Evolutionary conservation across 2,113 vertebrate genomes (phyloP).

Genomic region (Ellobius talpinus): DNA sequence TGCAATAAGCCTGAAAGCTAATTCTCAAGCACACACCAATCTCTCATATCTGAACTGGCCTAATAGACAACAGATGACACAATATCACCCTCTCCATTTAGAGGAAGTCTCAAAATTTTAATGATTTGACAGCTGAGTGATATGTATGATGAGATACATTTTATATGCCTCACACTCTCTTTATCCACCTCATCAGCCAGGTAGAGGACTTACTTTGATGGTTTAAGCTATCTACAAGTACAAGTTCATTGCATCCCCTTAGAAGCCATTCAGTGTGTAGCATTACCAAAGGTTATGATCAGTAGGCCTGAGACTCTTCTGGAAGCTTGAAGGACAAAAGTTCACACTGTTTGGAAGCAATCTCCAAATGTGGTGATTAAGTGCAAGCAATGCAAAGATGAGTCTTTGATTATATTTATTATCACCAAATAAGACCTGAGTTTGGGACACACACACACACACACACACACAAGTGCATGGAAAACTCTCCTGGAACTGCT

Average conservation of each 20-base stretch:
- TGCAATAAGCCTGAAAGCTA: neutral
- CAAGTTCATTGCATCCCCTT: neutral
- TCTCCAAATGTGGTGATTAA: neutral
- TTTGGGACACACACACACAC: neutral
- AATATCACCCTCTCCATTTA: neutral
- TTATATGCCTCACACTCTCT: neutral
- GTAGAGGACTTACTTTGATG: slow-evolving; percentile 19
- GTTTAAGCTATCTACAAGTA: slow-evolving; percentile 8
- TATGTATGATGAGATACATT: neutral
- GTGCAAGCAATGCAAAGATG: slow-evolving; percentile 16
- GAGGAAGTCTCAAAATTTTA: slow-evolving; percentile 23
- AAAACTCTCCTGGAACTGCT: neutral
- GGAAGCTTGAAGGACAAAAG: neutral
- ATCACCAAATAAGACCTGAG: neutral
- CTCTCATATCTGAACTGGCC: neutral
- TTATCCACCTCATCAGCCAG: neutral
- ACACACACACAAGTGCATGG: neutral
- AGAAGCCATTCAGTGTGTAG: neutral
- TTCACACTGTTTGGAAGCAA: neutral
- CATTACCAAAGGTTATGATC: neutral
- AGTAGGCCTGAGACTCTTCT: neutral
- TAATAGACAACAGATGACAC: slow-evolving; percentile 25
- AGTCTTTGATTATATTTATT: neutral
- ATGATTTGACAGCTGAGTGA: slow-evolving; percentile 12
- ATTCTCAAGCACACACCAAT: slow-evolving; percentile 52